Evolutionary conservation across 2,113 vertebrate species (phyloP), one percentile per base, ranked within the genome.

Genomic region (Alces alces): DNA sequence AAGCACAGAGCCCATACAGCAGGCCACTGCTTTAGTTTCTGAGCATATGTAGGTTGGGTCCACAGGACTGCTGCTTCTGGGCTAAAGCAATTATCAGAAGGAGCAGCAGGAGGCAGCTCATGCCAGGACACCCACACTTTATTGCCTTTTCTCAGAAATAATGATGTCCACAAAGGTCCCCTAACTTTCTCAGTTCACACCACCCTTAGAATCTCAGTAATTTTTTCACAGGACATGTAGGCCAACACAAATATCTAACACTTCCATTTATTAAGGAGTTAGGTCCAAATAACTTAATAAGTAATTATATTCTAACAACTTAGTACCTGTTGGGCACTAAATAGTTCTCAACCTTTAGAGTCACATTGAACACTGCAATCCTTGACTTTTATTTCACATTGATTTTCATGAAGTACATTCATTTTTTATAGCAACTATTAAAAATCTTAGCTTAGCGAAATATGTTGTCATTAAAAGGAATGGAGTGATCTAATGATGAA

Each of bases 341-440:
- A 55, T 36, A 88, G 30, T 95, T 89, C 54, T 95, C 21, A 39
- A 70, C 25, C 50, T 57, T 83, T 86, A 70, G 17, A 89, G 86
- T 96, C 60, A 91, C 55, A 76, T 33, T 96, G 73, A 39, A 86
- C 4, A 66, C 11, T 45, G 54, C 9, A n/a, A 92, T 43, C 9
- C 13, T 91, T 54, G 39, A 78, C 97, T 89, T 27, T 95, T 82
- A 93, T 88, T 78, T 96, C 87, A 96, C 17, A 84, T 39, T 86
- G 43, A 95, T 89, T 96, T 97, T 96, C 21, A 87, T 86, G 70
- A 1, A 86, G 39, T 52, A 83, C n/a, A 45, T 80, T 80, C 93
- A 91, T 91, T 58, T 23, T 82, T 54, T 23, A 85, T 8, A 91
- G 60, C 52, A 83, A 94, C 10, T 1, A 13, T 25, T 80, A 43